phyloP scores from a whole-genome alignment of 2,797 vertebrate species.

The Onychomys torridus region DNA sequence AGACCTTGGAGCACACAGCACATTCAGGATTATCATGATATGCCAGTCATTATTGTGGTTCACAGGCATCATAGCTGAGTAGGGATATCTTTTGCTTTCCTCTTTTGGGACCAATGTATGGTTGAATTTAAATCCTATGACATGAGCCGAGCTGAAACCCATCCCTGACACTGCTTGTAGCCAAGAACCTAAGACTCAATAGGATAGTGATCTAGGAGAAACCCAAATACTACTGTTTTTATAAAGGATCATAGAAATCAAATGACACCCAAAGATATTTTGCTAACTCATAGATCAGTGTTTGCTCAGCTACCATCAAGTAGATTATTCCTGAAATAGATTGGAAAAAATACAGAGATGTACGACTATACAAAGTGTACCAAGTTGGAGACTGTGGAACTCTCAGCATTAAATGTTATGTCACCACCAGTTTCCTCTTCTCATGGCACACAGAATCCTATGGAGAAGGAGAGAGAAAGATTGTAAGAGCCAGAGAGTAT shows the following conservation, averaged over 20 bases:
- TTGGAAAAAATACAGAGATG: too few species aligned
- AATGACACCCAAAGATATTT: background rate
- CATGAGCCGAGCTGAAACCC: background rate
- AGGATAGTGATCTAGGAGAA: background rate
- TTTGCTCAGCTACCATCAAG: background rate
- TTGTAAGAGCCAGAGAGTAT: background rate
- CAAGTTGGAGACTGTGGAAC: background rate
- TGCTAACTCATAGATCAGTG: background rate
- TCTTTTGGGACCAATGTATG: background rate
- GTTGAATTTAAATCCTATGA: background rate
- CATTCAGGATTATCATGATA: too few species aligned
- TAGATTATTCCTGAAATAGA: background rate
- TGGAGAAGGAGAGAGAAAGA: background rate
- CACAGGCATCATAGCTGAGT: background rate
- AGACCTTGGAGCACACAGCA: background rate
- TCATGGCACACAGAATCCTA: background rate
- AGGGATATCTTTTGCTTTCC: background rate
- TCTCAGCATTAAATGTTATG: background rate
- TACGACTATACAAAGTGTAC: background rate
- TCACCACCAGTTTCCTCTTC: background rate
- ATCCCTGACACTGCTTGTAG: background rate
- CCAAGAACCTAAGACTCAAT: background rate
- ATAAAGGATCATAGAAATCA: background rate
- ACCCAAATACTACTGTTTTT: background rate
- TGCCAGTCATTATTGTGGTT: background rate